Evolutionary conservation across 2,888 invertebrate genomes (phyloP).

Genomic region (Agonum fuliginosum): DNA sequence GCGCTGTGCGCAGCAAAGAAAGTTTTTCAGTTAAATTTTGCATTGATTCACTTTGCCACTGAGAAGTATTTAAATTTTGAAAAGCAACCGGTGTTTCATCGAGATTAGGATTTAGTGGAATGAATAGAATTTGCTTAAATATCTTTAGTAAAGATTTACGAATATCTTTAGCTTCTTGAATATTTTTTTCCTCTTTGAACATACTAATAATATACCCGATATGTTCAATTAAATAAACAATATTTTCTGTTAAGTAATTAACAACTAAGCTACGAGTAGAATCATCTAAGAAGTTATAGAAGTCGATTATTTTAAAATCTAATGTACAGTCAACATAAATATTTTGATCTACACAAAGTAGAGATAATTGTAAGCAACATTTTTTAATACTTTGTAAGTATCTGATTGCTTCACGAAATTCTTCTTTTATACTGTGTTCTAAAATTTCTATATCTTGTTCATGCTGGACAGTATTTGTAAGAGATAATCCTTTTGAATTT

Average conservation of each 20-base stretch:
- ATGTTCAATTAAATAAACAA: constrained; percentile 9
- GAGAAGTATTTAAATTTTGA: neutral
- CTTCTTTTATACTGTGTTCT: constrained; percentile 1
- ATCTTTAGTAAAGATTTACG: constrained; percentile 28
- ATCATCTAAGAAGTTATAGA: neutral
- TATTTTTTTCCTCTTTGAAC: neutral
- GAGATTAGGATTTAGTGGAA: constrained; percentile 14
- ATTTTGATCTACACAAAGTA: neutral
- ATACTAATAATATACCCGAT: constrained; percentile 20
- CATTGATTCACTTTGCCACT: neutral
- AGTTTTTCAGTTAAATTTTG: constrained; percentile 8
- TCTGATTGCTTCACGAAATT: neutral
- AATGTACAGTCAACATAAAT: constrained; percentile 1
- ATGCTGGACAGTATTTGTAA: constrained; percentile 2
- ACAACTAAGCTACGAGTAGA: neutral
- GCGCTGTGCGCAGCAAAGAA: neutral
- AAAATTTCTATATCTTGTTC: neutral
- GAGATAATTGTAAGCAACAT: neutral
- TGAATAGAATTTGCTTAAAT: constrained; percentile 4
- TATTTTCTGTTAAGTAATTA: constrained; percentile 26
- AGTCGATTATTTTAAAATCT: neutral
- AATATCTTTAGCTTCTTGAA: constrained; percentile 2
- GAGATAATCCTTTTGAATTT: neutral
- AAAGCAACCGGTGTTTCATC: neutral
- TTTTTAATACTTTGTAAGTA: neutral